Evolutionary conservation across 2,113 vertebrate genomes (phyloP), one percentile per base, ranked within the genome.

Genomic region (Rhegmatorhina hoffmannsi): DNA sequence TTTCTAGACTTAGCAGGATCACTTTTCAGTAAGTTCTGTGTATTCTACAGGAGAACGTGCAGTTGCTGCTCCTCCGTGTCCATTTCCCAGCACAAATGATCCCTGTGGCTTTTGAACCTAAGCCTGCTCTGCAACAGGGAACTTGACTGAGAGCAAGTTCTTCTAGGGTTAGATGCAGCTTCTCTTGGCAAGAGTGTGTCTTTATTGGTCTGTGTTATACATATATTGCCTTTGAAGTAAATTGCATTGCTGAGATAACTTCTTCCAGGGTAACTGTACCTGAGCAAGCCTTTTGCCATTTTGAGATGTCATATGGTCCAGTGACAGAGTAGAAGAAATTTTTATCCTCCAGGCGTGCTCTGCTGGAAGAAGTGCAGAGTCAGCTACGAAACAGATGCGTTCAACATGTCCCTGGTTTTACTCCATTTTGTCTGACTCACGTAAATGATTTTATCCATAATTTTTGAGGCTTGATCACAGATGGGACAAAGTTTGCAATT

Each of bases 381-480:
- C 49, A 89, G 69, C 53, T 69, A 69, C 2, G 18, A 60, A 93
- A 47, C 93, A 94, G 58, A 76, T 92, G 84, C 46, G 80, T 90
- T 92, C 68, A 80, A 17, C 31, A 23, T 55, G 73, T 84, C 16
- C 21, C 43, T 90, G 93, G 46, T 63, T 87, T 90, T 73, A 58
- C 11, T 91, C 55, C 55, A 53, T 62, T 77, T 89, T 91, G 66
- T 94, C 46, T 84, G 79, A 62, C 17, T 88, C 73, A 40, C 1
- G 24, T 62, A 66, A 73, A 95, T 90, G 0, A 83, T 69, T 60
- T 92, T 69, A 56, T 62, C 36, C 14, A 3, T 89, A 62, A 29
- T 73, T 90, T 92, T 90, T 53, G 38, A 70, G 55, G 9, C 36
- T 76, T 17, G 24, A 66, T 90, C 76, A 83, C 63, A 90, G 21